phyloP scores from a whole-genome alignment of 2,888 invertebrate species.

The Mallateleia sp. region DNA sequence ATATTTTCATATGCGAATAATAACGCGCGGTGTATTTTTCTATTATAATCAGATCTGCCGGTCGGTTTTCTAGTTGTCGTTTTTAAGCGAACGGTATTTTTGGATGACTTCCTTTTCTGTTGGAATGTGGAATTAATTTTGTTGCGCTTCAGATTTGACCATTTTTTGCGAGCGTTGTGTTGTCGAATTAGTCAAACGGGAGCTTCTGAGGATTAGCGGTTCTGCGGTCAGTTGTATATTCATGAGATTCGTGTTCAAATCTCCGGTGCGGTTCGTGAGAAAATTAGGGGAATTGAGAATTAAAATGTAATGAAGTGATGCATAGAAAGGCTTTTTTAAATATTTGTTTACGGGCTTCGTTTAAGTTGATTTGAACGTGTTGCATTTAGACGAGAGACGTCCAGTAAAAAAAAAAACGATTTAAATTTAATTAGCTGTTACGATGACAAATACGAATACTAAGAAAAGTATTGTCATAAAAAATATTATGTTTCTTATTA shows the following conservation, averaged over 20 bases:
- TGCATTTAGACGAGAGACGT: no score
- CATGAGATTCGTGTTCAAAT: slow-evolving; percentile 48
- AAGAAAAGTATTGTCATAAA: no score
- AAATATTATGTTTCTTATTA: no score
- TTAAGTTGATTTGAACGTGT: no score
- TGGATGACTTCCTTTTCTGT: no score
- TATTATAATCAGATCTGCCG: slow-evolving; percentile 41
- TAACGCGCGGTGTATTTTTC: slow-evolving; percentile 19
- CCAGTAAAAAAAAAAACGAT: background rate
- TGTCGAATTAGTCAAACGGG: slow-evolving; percentile 25
- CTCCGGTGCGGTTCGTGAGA: slow-evolving; percentile 39
- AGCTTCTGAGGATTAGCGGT: slow-evolving; percentile 41
- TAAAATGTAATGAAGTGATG: slow-evolving; percentile 42
- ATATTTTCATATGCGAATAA: slow-evolving; percentile 42
- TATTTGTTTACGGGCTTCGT: background rate
- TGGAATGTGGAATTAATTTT: no score
- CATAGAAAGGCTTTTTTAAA: slow-evolving; percentile 12
- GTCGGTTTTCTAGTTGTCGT: no score
- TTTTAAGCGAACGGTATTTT: no score
- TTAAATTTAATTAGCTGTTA: no score
- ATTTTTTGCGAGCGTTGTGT: no score
- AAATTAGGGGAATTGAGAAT: slow-evolving; percentile 48
- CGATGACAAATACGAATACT: background rate
- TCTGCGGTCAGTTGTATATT: slow-evolving; percentile 52
- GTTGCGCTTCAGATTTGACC: no score